These are phyloP conservation scores for Origma solitaria DNA, from an alignment of 2,113 vertebrate genomes.

Conservation along the genomic window DNA sequence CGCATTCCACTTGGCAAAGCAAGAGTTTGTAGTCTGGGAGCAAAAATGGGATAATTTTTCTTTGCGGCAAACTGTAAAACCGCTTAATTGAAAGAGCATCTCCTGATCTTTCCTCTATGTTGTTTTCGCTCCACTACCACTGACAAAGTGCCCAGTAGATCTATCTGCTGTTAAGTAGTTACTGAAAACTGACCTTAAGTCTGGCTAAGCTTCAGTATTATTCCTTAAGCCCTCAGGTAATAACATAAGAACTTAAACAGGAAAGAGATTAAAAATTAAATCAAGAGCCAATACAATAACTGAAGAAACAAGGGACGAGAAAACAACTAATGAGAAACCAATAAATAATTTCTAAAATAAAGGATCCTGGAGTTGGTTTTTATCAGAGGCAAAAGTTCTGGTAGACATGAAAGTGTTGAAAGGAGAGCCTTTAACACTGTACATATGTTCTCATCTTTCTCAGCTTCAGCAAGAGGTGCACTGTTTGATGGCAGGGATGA, in stretches of 20 bases:
- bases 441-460: not conserved
- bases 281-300: not conserved
- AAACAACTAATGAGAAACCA: not conserved
- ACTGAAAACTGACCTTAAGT: not conserved
- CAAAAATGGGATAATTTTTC: conserved; percentile 60
- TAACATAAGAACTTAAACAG: not conserved
- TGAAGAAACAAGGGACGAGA: not conserved
- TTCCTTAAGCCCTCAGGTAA: not conserved
- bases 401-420: not conserved
- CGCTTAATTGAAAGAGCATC: conserved; percentile 2
- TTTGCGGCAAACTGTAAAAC: conserved; percentile 36
- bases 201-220: not conserved
- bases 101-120: not conserved
- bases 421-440: not conserved
- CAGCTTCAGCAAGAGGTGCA: not conserved
- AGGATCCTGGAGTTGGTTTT: not conserved
- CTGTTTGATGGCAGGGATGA: not conserved
- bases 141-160: not conserved
- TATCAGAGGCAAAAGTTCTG: not conserved
- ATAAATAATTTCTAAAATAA: not conserved
- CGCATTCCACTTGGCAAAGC: conserved; percentile 67
- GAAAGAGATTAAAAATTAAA: not conserved
- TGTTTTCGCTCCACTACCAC: not conserved
- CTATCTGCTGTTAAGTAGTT: not conserved
- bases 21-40: conserved; percentile 67